Percentiles rank a stretch among this genome's conserved stretches.
These are phyloP conservation scores for Mimumesa dahlbomi DNA, from an alignment of 2,888 invertebrate species.

Conservation along the genomic window DNA sequence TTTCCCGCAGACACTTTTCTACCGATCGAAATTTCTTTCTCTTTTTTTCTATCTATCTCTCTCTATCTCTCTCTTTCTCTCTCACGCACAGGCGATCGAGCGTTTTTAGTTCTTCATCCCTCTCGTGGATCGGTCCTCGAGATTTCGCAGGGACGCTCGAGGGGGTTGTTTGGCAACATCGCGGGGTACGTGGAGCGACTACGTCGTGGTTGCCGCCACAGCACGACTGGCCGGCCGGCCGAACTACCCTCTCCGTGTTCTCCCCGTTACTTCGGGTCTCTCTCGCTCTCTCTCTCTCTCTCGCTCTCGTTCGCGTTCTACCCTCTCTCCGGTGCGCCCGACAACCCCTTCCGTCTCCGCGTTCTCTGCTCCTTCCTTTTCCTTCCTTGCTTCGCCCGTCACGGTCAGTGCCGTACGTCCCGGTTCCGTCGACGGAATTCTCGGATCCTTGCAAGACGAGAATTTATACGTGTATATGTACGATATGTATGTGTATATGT, in stretches of 20 bases:
- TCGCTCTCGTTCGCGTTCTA: constrained; percentile 21
- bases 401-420: constrained; percentile 1
- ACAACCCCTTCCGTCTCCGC: constrained; percentile 8
- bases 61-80: not conserved
- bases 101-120: constrained; percentile 24
- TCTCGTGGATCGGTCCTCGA: constrained; percentile 30
- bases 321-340: constrained; percentile 16
- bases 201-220: constrained; percentile 71
- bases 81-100: not conserved
- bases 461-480: no score
- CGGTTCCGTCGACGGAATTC: constrained; percentile 29
- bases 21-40: no score
- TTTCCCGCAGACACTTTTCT: no score
- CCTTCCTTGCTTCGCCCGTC: not conserved
- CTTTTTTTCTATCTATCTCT: not conserved
- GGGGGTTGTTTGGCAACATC: constrained; percentile 60
- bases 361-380: not conserved
- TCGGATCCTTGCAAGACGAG: not conserved
- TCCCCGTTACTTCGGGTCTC: constrained; percentile 36
- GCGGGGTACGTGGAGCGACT: constrained; percentile 49
- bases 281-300: constrained; percentile 17
- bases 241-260: constrained; percentile 65
- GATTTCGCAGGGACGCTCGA: constrained; percentile 33
- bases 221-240: constrained; percentile 77
- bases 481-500: no score